Conservation (phyloP, 2,888 invertebrate genomes). For the Tyria jacobaeae region DNA sequence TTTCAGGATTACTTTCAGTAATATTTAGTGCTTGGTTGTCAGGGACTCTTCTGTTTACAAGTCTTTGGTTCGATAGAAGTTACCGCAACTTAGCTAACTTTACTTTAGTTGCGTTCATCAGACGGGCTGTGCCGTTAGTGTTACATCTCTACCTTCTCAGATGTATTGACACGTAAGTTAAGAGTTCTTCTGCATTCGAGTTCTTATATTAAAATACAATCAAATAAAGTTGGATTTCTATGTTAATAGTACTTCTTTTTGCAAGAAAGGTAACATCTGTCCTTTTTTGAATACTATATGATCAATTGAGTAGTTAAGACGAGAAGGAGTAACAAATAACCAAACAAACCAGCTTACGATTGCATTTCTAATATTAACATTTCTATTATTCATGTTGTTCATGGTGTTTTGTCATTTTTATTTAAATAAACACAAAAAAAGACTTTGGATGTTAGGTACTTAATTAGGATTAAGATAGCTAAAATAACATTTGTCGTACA, state of each 20-base stretch:
- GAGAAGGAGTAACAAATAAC: no score
- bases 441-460: neutral
- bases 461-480: neutral
- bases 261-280: no score
- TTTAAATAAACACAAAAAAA: no score
- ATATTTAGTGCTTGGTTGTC: conserved; percentile 60
- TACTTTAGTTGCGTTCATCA: conserved; percentile 60
- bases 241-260: no score
- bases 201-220: neutral
- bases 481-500: neutral
- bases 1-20: conserved; percentile 63
- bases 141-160: conserved; percentile 47
- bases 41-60: conserved; percentile 54
- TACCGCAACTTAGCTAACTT: conserved; percentile 76
- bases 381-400: no score
- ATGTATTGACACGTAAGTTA: conserved; percentile 53
- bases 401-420: no score
- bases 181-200: neutral
- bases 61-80: conserved; percentile 61
- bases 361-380: no score
- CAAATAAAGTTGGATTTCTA: neutral
- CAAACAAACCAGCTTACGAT: no score
- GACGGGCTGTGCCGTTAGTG: conserved; percentile 55
- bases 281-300: no score
- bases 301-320: no score